Evolutionary conservation across 2,797 vertebrate genomes (phyloP).

Genomic region (Channallabes apus): DNA sequence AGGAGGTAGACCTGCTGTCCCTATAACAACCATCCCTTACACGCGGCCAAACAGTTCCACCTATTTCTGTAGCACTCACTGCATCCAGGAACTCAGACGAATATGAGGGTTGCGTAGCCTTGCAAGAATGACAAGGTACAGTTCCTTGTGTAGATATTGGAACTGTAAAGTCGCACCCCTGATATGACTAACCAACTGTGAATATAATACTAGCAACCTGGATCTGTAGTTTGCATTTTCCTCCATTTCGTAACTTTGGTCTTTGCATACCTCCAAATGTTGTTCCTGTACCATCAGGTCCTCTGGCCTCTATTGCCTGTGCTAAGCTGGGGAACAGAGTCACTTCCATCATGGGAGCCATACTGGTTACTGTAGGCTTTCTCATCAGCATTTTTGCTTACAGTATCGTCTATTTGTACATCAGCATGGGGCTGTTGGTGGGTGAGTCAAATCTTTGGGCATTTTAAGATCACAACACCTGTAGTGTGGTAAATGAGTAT

Average conservation of each 20-base stretch:
- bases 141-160: slow-evolving; percentile 40
- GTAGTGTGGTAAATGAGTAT: neutral
- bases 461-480: neutral
- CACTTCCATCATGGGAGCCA: slow-evolving; percentile 78
- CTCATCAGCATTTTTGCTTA: slow-evolving; percentile 86
- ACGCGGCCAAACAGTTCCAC: slow-evolving; percentile 37
- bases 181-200: slow-evolving; percentile 13
- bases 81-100: slow-evolving; percentile 38
- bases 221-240: slow-evolving; percentile 18
- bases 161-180: slow-evolving; percentile 34
- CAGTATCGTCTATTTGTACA: slow-evolving; percentile 82
- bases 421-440: slow-evolving; percentile 88
- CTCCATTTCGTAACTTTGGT: neutral
- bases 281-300: slow-evolving; percentile 69
- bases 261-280: slow-evolving; percentile 24
- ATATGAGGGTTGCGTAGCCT: slow-evolving; percentile 35
- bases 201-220: slow-evolving; percentile 30
- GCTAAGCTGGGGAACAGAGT: slow-evolving; percentile 76
- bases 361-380: slow-evolving; percentile 82
- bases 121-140: slow-evolving; percentile 39
- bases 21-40: slow-evolving; percentile 39
- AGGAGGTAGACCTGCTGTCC: slow-evolving; percentile 75
- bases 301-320: slow-evolving; percentile 78
- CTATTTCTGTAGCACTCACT: slow-evolving; percentile 28
- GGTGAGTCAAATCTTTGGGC: slow-evolving; percentile 74